These are phyloP conservation scores for Phoebastria nigripes DNA, from an alignment of 2,797 vertebrate genomes.

Conservation along the genomic window DNA sequence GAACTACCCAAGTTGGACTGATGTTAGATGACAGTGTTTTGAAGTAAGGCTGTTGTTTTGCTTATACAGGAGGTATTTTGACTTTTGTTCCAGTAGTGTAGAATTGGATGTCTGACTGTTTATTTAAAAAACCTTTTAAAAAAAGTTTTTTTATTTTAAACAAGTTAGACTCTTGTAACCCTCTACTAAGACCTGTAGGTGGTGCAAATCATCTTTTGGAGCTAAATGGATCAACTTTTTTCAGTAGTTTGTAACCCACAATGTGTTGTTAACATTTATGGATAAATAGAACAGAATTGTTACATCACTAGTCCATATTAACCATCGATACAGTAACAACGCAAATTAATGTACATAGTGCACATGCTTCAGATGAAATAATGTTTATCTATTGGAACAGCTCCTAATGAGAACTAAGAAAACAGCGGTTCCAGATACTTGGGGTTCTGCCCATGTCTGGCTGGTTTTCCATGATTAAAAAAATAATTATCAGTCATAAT, in stretches of 20 bases:
- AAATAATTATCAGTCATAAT: background rate
- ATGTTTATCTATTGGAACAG: background rate
- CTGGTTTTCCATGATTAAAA: background rate
- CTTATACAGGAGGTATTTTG: background rate
- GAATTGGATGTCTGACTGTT: background rate
- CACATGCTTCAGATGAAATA: background rate
- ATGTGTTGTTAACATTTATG: background rate
- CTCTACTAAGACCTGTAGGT: constrained; percentile 19
- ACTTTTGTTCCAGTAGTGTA: background rate
- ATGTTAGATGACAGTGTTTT: background rate
- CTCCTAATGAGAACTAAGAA: background rate
- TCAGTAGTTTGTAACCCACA: background rate
- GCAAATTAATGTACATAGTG: background rate
- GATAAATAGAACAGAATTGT: background rate
- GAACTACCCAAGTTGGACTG: background rate
- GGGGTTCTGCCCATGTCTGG: background rate
- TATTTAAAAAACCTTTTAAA: background rate
- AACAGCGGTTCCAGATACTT: background rate
- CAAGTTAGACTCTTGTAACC: background rate
- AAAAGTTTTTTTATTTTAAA: no score
- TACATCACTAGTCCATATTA: background rate
- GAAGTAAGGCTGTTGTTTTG: background rate
- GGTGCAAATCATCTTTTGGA: constrained; percentile 42
- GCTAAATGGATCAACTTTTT: background rate
- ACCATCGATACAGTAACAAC: background rate